A percentile compares a stretch with the other conserved stretches of the same genome.
These are phyloP conservation scores for Mus spicilegus DNA, from an alignment of 2,113 vertebrate genomes.

Conservation along the genomic window DNA sequence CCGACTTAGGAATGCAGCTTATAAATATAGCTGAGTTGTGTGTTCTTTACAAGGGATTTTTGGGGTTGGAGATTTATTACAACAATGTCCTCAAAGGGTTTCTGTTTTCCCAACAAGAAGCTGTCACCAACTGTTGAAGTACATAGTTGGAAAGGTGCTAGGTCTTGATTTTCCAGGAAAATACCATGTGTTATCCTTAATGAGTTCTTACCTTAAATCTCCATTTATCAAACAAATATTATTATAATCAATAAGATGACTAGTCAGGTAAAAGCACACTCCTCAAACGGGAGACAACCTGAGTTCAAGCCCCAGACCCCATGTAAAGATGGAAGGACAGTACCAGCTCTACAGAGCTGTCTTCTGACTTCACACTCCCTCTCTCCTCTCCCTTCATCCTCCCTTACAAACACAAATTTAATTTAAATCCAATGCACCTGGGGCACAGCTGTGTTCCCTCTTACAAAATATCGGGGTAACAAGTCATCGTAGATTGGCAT, in stretches of 20 bases:
- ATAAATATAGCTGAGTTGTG: too few relatives aligned
- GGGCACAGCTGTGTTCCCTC: not conserved
- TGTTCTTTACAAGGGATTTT: too few relatives aligned
- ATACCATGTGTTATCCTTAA: not conserved
- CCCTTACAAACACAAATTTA: not conserved
- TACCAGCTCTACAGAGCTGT: not conserved
- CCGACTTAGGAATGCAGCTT: too few relatives aligned
- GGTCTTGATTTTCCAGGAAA: not conserved
- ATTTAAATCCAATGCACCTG: not conserved
- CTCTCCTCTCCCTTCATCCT: not conserved
- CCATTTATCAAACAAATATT: not conserved
- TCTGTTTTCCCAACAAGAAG: not conserved
- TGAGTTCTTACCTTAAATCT: too few relatives aligned
- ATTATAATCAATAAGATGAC: too few relatives aligned
- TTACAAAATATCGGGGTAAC: not conserved
- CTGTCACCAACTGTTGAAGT: not conserved
- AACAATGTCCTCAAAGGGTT: not conserved
- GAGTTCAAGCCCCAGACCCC: not conserved
- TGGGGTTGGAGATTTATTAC: too few relatives aligned
- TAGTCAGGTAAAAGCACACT: not conserved
- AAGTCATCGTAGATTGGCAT: not conserved
- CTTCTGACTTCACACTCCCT: not conserved
- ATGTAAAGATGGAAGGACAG: not conserved
- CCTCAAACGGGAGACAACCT: not conserved
- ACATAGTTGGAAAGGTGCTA: accelerated